Percentiles rank a stretch among this genome's conserved stretches.
phyloP scores from a whole-genome alignment of 2,797 vertebrate species.

The Onychomys arenicola region DNA sequence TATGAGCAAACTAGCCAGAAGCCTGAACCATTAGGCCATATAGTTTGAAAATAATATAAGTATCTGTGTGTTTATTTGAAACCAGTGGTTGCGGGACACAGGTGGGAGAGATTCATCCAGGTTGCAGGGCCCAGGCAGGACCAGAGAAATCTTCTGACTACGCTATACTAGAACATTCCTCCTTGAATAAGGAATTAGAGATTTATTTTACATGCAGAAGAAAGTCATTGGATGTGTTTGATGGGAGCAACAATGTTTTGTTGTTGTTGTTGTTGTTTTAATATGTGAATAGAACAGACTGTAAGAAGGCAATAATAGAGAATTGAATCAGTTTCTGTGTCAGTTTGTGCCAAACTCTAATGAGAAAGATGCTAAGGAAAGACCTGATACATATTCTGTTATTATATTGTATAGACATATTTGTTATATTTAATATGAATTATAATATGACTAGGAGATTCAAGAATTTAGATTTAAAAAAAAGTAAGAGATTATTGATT shows the following conservation, averaged over 20 bases:
- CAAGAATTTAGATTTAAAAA: not conserved
- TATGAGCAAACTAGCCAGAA: no score
- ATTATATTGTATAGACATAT: not conserved
- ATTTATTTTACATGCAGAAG: not conserved
- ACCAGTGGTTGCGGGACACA: no score
- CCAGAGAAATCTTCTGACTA: no score
- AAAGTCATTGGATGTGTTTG: not conserved
- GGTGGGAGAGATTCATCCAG: no score
- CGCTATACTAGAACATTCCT: not conserved
- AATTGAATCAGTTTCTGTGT: not conserved
- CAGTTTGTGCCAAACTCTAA: not conserved
- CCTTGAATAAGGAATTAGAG: not conserved
- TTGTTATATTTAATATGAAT: not conserved
- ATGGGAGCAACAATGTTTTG: not conserved
- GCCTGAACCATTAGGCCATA: no score
- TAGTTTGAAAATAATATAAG: no score
- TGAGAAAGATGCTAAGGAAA: not conserved
- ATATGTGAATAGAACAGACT: not conserved
- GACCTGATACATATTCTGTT: not conserved
- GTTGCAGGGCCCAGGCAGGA: no score
- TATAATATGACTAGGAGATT: not conserved
- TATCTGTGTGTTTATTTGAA: no score
- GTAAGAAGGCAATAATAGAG: not conserved
- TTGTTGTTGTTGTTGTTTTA: no score
- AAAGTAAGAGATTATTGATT: accelerated